phyloP scores from a whole-genome alignment of 2,888 invertebrate genomes.

The Euproctis similis region DNA sequence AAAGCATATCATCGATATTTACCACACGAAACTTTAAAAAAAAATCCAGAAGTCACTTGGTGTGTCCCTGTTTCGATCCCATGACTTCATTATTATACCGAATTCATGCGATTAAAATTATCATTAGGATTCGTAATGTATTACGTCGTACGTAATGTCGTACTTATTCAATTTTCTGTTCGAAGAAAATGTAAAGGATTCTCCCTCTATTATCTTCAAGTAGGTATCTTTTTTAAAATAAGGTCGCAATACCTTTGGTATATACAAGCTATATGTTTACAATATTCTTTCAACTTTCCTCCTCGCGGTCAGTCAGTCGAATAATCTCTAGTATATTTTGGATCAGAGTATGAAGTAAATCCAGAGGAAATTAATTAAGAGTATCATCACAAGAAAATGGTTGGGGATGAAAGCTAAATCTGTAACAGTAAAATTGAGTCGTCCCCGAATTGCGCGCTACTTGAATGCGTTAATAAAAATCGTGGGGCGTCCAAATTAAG shows the following conservation, averaged over 20 bases:
- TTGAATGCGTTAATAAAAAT: slow-evolving; percentile 72
- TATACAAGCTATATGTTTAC: slow-evolving; percentile 27
- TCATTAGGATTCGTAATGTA: slow-evolving; percentile 25
- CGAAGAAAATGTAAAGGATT: slow-evolving; percentile 31
- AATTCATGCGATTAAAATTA: no score
- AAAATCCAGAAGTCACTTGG: no score
- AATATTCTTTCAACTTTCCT: slow-evolving; percentile 11
- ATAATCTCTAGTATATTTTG: slow-evolving; percentile 7
- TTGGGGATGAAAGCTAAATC: slow-evolving; percentile 17
- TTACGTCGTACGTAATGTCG: slow-evolving; percentile 32
- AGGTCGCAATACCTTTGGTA: slow-evolving; percentile 37
- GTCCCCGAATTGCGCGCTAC: slow-evolving; percentile 57
- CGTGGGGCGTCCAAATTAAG: slow-evolving; percentile 72
- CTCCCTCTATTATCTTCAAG: slow-evolving; percentile 29
- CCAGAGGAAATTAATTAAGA: slow-evolving; percentile 22
- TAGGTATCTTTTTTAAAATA: slow-evolving; percentile 30
- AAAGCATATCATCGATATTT: no score
- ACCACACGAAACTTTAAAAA: no score
- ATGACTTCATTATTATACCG: no score
- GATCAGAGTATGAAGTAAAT: slow-evolving; percentile 3
- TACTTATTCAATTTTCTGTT: slow-evolving; percentile 36
- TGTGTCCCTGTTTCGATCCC: no score
- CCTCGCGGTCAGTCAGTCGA: slow-evolving; percentile 15
- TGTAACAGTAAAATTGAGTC: slow-evolving; percentile 36
- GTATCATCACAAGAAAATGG: slow-evolving; percentile 19